Base-by-base conservation (phyloP, 2,888 invertebrate genomes). In the Tetranychus piercei region DNA sequence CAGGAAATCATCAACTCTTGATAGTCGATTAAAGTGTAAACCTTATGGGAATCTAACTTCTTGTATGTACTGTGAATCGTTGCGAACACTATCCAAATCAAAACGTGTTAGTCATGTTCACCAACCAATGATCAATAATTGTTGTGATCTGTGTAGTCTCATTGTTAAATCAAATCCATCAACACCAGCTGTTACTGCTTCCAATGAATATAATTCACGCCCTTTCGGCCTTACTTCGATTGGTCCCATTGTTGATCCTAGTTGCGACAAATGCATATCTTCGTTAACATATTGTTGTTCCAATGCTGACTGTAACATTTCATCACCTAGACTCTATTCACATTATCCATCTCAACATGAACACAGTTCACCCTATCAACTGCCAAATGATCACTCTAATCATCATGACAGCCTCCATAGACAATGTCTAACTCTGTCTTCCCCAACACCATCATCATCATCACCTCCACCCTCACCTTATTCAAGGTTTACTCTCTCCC, bases 241-340 rank as follows among this genome's bases (percentile, higher is more conserved):
- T 22, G 69, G 69, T 69, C 69, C 69, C 6, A 69, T 69, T 69
- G 55, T 55, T 55, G 69, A 69, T 69, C 69, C 69, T 20, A 23
- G 22, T 5, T 69, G 69, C 23, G 69, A 69, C 34, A 69, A 69
- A 22, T 69, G 69, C 8, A 11, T 69, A 8, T 20, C 20, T 20
- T 23, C 34, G 22, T 23, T 69, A 7, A 20, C 69, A 20, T 69
- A 20, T 23, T 23, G 34, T 69, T 22, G 22, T 9, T 6, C 69
- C 11, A 23, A 69, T 22, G 22, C 11, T 23, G 20, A 23, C 5
- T 69, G 69, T 69, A 11, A 11, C 11, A 23, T 20, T 20, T 20
- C 22, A 6, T 23, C 20, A 20, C 11, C 22, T 69, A 11, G 20
- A 20, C 69, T 23, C 20, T 23, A 69, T 22, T 69, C 69, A 69